These are phyloP conservation scores for Malacoctenus gilli DNA, from an alignment of 2,797 vertebrate species.

Conservation along the genomic window DNA sequence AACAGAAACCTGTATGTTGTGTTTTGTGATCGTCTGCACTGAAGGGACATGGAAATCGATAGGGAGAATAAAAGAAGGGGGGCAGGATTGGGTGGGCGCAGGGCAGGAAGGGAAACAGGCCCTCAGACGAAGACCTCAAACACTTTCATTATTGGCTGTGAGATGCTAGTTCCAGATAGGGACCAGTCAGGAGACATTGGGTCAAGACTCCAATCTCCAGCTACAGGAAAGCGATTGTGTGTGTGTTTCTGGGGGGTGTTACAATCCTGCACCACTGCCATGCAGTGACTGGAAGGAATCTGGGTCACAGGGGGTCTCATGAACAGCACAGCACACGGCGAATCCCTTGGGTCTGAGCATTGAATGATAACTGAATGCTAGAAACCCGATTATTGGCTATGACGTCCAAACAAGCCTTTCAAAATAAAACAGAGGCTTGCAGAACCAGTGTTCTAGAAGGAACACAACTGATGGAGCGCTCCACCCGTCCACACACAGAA, in stretches of 20 bases:
- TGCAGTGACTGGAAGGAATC: too few relatives aligned
- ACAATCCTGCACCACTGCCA: conserved; percentile 41
- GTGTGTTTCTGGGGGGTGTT: conserved; percentile 50
- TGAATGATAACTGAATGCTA: too few relatives aligned
- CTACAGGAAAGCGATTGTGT: conserved; percentile 28
- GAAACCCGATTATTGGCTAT: not conserved
- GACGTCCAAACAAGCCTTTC: conserved; percentile 38
- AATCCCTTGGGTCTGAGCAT: too few relatives aligned
- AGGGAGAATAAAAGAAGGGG: conserved; percentile 15
- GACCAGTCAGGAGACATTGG: conserved; percentile 53
- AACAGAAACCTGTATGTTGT: too few relatives aligned
- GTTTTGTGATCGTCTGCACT: too few relatives aligned
- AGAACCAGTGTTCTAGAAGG: not conserved
- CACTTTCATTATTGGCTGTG: conserved; percentile 76
- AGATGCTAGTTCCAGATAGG: conserved; percentile 71
- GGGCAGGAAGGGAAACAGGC: conserved; percentile 5
- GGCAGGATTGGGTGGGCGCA: conserved; percentile 10
- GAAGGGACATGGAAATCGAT: conserved; percentile 37
- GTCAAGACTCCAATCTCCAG: conserved; percentile 80
- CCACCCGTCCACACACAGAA: conserved; percentile 1
- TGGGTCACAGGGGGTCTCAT: too few relatives aligned
- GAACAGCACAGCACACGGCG: too few relatives aligned
- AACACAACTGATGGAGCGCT: too few relatives aligned
- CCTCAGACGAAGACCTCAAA: conserved; percentile 65
- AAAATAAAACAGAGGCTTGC: conserved; percentile 27